Evolutionary conservation across 2,888 invertebrate genomes (phyloP), one percentile per base, ranked within the genome.

Genomic region (Brachynemurus nebulosus): DNA sequence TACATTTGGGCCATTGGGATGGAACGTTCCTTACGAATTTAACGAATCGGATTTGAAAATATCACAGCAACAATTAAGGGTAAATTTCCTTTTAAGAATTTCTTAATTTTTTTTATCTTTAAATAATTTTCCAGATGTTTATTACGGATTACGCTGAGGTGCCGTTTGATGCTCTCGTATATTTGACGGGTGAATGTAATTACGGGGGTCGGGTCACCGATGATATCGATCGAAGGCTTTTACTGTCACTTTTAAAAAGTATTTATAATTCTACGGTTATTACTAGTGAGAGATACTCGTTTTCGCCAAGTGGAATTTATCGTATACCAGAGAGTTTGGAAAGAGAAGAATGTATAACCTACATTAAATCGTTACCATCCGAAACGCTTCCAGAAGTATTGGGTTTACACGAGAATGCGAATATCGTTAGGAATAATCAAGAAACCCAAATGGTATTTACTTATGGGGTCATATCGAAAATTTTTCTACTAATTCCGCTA

Each of bases 21-120:
- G 93, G 92, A 96, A 95, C 61, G 91, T 92, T 47, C 85, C 89
- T 9, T 96, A 96, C 59, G 92, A 91, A 61, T 95, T 96, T 63
- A 92, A 93, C 58, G 93, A 93, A 61, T 90, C 91, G 9, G 93
- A 95, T 64, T 71, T 95, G 6, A 67, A 78, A 43, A 89, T 91
- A 49, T 84, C 84, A 53, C 69, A 86, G 35, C 71, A 82, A 64
- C 90, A 91, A 61, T 64, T 90, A 44, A 78, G 91, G 77, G 88
- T 85, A 50, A 52, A 56, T 51, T 21, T 17, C n/a, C n/a, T n/a
- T n/a, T n/a, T n/a, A n/a, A n/a, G n/a, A n/a, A n/a, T n/a, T n/a
- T n/a, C n/a, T n/a, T n/a, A n/a, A n/a, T n/a, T n/a, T n/a, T n/a
- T n/a, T n/a, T n/a, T n/a, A n/a, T n/a, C n/a, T n/a, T n/a, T n/a